Evolutionary conservation across 2,797 vertebrate genomes (phyloP), one percentile per base, ranked within the genome.

Genomic region (Australoheros facetus): DNA sequence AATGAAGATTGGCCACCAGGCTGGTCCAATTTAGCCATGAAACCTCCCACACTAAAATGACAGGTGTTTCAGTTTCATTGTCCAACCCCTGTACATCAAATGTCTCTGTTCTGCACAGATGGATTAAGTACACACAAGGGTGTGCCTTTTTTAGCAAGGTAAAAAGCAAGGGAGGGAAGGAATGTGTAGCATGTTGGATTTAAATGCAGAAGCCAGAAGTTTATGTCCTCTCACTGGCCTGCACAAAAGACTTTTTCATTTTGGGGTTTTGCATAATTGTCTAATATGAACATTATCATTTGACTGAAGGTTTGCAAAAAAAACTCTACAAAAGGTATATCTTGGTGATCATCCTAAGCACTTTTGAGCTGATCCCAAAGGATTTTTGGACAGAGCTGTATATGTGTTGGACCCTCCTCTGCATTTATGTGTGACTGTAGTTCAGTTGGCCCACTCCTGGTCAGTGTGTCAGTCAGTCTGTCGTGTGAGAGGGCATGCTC

Each of bases 401-500:
- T 56, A 32, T 58, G 66, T 76, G 53, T 30, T 34, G 51, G 58
- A 57, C 5, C 23, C 34, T 58, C 55, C 30, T 53, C 12, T 78
- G 23, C 53, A 53, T 72, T 32, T 82, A 60, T 78, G 85, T 85
- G 78, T 72, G 71, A 57, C 64, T 58, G 59, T 71, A 21, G 73
- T 83, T 80, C 74, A 80, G 56, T 75, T 85, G 83, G 85, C 87
- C 73, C 59, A 34, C 73, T 80, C 75, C 77, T 51, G 88, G 84
- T 79, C 88, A 76, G 86, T 78, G 88, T 87, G 91, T 93, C 90
- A 83, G 77, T 92, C 83, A 84, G 85, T 80, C 56, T 75, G 90
- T 85, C 71, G 76, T 88, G 91, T 89, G 85, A 86, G 80, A 79
- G 89, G 84, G 87, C 82, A 80, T 66, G 85, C 88, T 89, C 6